Evolutionary conservation across 2,113 vertebrate species (phyloP).

Genomic region (Hirundichthys speculiger): DNA sequence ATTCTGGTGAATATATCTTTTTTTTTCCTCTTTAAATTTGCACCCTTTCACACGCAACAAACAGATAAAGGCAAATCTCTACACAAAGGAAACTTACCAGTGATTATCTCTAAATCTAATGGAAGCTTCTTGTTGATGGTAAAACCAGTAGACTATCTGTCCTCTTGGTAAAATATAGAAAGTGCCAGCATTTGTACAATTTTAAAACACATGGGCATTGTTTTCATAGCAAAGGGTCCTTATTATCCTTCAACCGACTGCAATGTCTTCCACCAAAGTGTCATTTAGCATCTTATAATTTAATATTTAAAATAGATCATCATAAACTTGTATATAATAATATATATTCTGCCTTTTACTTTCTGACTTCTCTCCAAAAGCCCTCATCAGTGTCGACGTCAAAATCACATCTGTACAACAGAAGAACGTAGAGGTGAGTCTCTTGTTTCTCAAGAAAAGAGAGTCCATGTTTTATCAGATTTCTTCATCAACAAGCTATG

Average conservation of each 20-base stretch:
- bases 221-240: background rate
- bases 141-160: conserved; percentile 11
- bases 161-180: conserved; percentile 2
- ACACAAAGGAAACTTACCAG: conserved; percentile 37
- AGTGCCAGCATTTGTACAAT: conserved; percentile 1
- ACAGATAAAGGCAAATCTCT: conserved; percentile 4
- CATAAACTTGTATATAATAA: conserved; percentile 37
- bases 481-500: conserved; percentile 36
- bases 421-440: conserved; percentile 23
- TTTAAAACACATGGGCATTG: background rate
- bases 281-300: conserved; percentile 42
- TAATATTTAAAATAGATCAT: conserved; percentile 69
- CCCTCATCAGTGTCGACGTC: conserved; percentile 12
- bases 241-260: conserved; percentile 10
- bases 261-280: conserved; percentile 29
- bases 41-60: conserved; percentile 11
- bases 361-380: conserved; percentile 36
- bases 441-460: conserved; percentile 31
- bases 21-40: background rate
- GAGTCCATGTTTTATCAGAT: conserved; percentile 12
- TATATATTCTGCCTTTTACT: conserved; percentile 44
- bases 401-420: conserved; percentile 49
- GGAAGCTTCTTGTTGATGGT: conserved; percentile 24
- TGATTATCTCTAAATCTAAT: conserved; percentile 8
- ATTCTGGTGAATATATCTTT: background rate